Percentiles rank a stretch among this genome's conserved stretches.
phyloP scores from a whole-genome alignment of 2,888 invertebrate species.

The Dolichomitus sp. region DNA sequence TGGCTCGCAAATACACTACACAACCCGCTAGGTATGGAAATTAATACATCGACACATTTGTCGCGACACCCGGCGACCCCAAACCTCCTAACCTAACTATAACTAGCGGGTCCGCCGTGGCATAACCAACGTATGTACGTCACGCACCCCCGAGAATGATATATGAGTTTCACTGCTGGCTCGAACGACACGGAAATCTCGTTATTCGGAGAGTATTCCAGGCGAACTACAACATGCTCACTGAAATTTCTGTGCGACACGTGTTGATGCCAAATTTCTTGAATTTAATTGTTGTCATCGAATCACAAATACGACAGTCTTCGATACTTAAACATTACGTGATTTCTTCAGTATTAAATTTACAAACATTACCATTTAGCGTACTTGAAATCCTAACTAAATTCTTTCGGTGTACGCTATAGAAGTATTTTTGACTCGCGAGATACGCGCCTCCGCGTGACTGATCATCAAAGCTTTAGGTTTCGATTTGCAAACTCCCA shows the following conservation, averaged over 20 bases:
- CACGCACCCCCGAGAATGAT: slow-evolving; percentile 53
- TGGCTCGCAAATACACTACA: slow-evolving; percentile 14
- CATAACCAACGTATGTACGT: slow-evolving; percentile 44
- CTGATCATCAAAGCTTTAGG: too few relatives aligned
- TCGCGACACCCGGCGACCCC: slow-evolving; percentile 54
- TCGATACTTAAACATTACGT: neutral
- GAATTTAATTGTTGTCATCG: neutral
- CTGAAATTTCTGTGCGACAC: slow-evolving; percentile 10
- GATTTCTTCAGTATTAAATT: too few relatives aligned
- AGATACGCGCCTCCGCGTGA: too few relatives aligned
- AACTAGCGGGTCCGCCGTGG: slow-evolving; percentile 31
- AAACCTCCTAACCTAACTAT: slow-evolving; percentile 19
- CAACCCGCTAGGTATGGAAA: slow-evolving; percentile 49
- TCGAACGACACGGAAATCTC: slow-evolving; percentile 51
- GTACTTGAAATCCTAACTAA: too few relatives aligned
- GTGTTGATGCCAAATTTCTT: slow-evolving; percentile 22
- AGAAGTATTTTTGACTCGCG: too few relatives aligned
- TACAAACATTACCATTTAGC: too few relatives aligned
- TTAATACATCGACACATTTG: slow-evolving; percentile 63
- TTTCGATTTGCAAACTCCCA: too few relatives aligned
- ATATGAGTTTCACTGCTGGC: slow-evolving; percentile 35
- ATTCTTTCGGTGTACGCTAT: too few relatives aligned
- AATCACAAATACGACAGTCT: neutral
- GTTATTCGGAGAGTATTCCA: slow-evolving; percentile 42
- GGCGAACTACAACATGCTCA: slow-evolving; percentile 7